These are phyloP conservation scores for Platerodrilus igneus DNA, from an alignment of 2,888 invertebrate species.

Conservation along the genomic window DNA sequence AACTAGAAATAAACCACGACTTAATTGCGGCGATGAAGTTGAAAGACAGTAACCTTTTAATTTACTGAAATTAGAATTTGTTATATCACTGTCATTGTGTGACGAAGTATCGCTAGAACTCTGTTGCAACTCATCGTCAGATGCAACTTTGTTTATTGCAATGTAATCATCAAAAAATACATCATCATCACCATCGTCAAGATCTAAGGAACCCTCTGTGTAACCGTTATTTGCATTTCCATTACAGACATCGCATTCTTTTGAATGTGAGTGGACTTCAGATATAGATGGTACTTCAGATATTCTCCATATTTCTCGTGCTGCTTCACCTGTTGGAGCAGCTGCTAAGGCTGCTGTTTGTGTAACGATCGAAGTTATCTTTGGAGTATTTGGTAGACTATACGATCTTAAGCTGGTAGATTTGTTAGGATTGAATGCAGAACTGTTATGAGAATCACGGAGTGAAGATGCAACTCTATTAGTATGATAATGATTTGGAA, in stretches of 20 bases:
- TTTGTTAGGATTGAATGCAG: conserved; percentile 10
- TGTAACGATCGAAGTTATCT: conserved; percentile 31
- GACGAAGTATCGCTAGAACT: conserved; percentile 17
- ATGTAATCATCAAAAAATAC: conserved; percentile 37
- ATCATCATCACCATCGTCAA: conserved; percentile 34
- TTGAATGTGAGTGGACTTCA: conserved; percentile 35
- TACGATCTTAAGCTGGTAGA: conserved; percentile 13
- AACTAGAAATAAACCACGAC: conserved; percentile 36
- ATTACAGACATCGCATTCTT: conserved; percentile 26
- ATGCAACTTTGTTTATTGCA: too few species aligned
- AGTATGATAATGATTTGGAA: conserved; percentile 18
- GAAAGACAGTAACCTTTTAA: conserved; percentile 28
- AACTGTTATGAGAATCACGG: conserved; percentile 10
- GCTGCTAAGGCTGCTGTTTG: conserved; percentile 47
- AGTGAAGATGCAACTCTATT: conserved; percentile 11
- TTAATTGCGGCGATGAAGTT: conserved; percentile 42
- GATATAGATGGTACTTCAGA: conserved; percentile 48
- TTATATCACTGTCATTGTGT: conserved; percentile 5
- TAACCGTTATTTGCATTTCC: conserved; percentile 21
- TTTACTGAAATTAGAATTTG: conserved; percentile 16
- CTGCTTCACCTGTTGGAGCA: conserved; percentile 40
- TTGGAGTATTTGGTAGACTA: conserved; percentile 12
- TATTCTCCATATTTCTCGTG: conserved; percentile 52
- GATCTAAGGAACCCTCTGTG: conserved; percentile 19
- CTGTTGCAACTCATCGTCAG: conserved; percentile 20